Evolutionary conservation across 2,888 invertebrate species (phyloP), one percentile per base, ranked within the genome.

Genomic region (Plagiodera versicolora): DNA sequence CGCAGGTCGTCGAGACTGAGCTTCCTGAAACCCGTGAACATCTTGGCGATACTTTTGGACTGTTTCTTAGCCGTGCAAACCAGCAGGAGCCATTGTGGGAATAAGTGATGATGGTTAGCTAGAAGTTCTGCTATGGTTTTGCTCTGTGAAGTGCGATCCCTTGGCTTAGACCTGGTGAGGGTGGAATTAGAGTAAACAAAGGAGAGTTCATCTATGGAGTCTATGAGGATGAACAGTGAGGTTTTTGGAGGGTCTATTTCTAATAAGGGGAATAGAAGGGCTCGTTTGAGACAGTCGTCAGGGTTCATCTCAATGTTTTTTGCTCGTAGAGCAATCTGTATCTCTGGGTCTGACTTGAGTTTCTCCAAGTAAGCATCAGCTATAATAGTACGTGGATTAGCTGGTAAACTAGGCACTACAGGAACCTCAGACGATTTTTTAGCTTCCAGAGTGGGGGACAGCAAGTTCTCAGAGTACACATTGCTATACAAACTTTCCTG

Each of bases 31-130:
- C 96, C 82, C 67, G 91, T 87, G 73, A 92, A 92, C 88, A 92
- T 89, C 75, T 89, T 87, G 10, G 91, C 88, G 75, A 89, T 92
- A 71, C 89, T 86, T 76, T 93, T 90, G 67, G 90, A 92, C 76
- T 95, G 94, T 68, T 93, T 87, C 59, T 93, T 83, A 0, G 94
- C 93, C 0, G 95, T 94, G 78, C 93, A 92, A 1, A 95, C 92
- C 1, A 97, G 84, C 59, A 96, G 84, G 54, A 97, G 80, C 98
- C 98, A 98, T 72, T 92, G 92, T 1, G 97, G 98, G 71, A 98
- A 89, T 49, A 95, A 81, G 73, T 94, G 93, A 77, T 95, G 94
- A 76, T 95, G 94, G 63, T 92, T 90, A 0, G 94, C 91, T 20
- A 98, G 81, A 16, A 98, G 81, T 69, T 93, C 92, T 0, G 91